Base-by-base conservation (phyloP, 2,113 vertebrate genomes). In the Merops nubicus region DNA sequence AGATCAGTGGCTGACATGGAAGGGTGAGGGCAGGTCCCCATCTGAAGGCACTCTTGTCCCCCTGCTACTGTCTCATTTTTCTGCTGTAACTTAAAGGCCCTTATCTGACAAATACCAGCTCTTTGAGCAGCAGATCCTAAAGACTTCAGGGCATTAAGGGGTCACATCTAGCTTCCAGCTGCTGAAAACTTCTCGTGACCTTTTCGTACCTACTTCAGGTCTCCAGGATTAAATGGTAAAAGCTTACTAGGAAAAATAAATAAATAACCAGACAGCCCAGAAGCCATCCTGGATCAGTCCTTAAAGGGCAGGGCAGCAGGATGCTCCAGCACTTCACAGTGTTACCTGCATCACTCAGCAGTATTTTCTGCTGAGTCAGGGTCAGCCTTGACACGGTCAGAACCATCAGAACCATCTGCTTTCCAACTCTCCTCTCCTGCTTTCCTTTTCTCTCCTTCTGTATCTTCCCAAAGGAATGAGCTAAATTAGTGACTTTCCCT, bases 341-440 rank as follows among this genome's bases (percentile, higher is more conserved):
- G 1, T 23, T 68, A 56, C 82, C 88, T 88, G 86, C 73, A 87
- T 7, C 86, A 34, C 88, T 5, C 68, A 25, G 80, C 87, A 74
- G 23, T 3, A 33, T 91, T 11, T 91, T 48, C 79, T 93, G 93
- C 96, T 95, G 94, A 89, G 23, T 94, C 94, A 95, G 94, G 38
- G 85, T 2, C 85, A 92, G 91, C 89, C 89, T 53, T 82, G 89
- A 79, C 89, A 76, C 5, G 10, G 45, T 42, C 81, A 47, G 3
- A 54, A 51, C 31, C 67, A 53, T 42, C 81, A 47, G 3, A 54
- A 51, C 31, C 67, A 53, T 36, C 84, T 38, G 50, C 91, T 91
- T 60, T 31, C 25, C 91, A 42, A 7, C 11, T 31, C 70, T 63
- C 5, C 67, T 60, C 73, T 43, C 31, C 57, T 33, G 48, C 31